Percentiles rank a stretch among this genome's conserved stretches.
Conservation (phyloP, 2,888 invertebrate species). For the Penaeus monodon region DNA sequence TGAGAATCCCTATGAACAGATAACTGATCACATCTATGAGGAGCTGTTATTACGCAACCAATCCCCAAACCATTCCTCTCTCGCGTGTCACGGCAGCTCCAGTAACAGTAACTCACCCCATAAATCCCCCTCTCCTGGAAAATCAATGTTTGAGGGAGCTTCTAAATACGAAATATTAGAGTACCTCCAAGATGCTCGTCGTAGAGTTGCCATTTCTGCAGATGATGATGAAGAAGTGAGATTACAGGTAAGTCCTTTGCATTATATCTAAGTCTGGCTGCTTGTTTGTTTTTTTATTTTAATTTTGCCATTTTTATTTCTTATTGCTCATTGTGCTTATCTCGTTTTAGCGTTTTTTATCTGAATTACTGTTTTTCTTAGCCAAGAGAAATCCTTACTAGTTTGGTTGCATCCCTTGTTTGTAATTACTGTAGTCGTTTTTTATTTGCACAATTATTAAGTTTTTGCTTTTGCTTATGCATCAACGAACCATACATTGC, state of each 20-base stretch:
- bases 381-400: no score
- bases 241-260: slow-evolving; percentile 30
- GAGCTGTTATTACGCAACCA: slow-evolving; percentile 56
- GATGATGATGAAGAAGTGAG: slow-evolving; percentile 65
- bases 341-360: neutral
- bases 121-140: slow-evolving; percentile 63
- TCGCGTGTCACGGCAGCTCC: slow-evolving; percentile 30
- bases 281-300: no score
- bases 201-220: slow-evolving; percentile 60
- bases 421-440: no score
- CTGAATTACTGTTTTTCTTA: no score
- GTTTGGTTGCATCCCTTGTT: no score
- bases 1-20: slow-evolving; percentile 53
- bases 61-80: slow-evolving; percentile 48
- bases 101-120: slow-evolving; percentile 26
- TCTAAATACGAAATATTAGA: slow-evolving; percentile 91
- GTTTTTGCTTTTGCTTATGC: no score
- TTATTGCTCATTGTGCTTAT: neutral
- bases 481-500: no score
- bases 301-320: no score
- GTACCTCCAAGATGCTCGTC: slow-evolving; percentile 86
- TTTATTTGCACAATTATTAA: no score
- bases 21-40: slow-evolving; percentile 65
- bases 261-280: neutral
- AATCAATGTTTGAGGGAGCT: slow-evolving; percentile 79